These are phyloP conservation scores for Pantala flavescens DNA, from an alignment of 1,140 invertebrate species.

Conservation along the genomic window DNA sequence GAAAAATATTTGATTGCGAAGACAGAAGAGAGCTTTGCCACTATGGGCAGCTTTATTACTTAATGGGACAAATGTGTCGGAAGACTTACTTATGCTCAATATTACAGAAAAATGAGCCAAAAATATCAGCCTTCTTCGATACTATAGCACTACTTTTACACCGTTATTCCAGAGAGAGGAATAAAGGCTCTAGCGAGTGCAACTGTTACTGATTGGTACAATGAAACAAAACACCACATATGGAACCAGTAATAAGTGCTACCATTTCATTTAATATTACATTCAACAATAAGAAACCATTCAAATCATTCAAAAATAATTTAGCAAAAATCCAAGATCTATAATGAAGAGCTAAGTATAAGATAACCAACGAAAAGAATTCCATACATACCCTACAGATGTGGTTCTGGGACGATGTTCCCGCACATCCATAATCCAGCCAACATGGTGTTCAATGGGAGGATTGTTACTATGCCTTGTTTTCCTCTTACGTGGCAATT, in stretches of 20 bases:
- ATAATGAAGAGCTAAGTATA: no score
- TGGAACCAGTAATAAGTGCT: no score
- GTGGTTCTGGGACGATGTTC: conserved; percentile 68
- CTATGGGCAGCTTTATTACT: no score
- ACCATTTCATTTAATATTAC: no score
- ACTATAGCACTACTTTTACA: conserved; percentile 24
- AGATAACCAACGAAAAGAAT: no score
- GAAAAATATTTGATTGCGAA: no score
- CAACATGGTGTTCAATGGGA: conserved; percentile 88
- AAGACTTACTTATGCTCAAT: not conserved
- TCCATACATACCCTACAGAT: conserved; percentile 40
- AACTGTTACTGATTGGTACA: not conserved
- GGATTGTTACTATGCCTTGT: conserved; percentile 86
- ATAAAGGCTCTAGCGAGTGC: conserved; percentile 24
- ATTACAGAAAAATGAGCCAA: not conserved
- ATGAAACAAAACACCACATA: not conserved
- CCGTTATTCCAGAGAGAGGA: conserved; percentile 18
- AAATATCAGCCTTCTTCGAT: conserved; percentile 11
- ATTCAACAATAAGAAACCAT: no score
- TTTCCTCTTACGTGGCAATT: conserved; percentile 71
- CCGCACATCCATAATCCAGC: conserved; percentile 89
- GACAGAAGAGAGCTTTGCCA: no score
- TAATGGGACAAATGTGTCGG: not conserved
- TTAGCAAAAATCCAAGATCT: no score
- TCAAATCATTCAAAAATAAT: no score